Percentiles rank a stretch among this genome's conserved stretches.
Conservation (phyloP, 2,888 invertebrate species). For the Gari tellinella region DNA sequence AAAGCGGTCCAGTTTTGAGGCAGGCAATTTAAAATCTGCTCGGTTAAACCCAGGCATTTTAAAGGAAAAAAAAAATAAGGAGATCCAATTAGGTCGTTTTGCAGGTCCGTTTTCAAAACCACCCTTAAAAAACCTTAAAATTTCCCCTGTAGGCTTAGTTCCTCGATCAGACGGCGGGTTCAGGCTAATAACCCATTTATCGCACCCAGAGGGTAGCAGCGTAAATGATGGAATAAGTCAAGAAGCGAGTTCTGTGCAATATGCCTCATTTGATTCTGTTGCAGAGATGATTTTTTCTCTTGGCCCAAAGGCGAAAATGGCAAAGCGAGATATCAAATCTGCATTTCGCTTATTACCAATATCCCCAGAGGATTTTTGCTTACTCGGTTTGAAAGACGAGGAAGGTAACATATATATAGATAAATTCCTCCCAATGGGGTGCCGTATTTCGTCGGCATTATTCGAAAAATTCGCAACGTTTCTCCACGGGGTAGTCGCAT, state of each 20-base stretch:
- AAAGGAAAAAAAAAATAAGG: slow-evolving; percentile 17
- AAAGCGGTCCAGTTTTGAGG: not conserved
- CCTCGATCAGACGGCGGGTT: slow-evolving; percentile 26
- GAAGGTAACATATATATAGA: slow-evolving; percentile 21
- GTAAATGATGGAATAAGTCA: slow-evolving; percentile 29
- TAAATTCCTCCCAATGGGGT: slow-evolving; percentile 27
- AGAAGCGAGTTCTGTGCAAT: slow-evolving; percentile 6
- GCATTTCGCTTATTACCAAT: slow-evolving; percentile 27
- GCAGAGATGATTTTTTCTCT: not conserved
- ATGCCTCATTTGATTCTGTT: slow-evolving; percentile 28
- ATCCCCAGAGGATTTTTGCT: slow-evolving; percentile 14
- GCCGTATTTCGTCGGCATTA: slow-evolving; percentile 14
- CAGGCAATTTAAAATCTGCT: slow-evolving; percentile 21
- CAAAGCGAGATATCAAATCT: slow-evolving; percentile 26
- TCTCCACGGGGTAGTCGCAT: slow-evolving; percentile 14
- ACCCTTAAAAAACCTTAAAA: too few relatives aligned
- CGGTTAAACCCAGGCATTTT: slow-evolving; percentile 8
- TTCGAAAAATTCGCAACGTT: slow-evolving; percentile 25
- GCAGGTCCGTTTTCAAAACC: slow-evolving; percentile 21
- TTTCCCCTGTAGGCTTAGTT: slow-evolving; percentile 30
- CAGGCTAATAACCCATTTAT: slow-evolving; percentile 37
- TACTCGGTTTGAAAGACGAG: slow-evolving; percentile 16
- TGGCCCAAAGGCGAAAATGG: slow-evolving; percentile 6
- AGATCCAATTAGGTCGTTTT: slow-evolving; percentile 11
- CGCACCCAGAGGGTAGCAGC: slow-evolving; percentile 20